Evolutionary conservation across 2,888 invertebrate species (phyloP).

Genomic region (Neria commutata): DNA sequence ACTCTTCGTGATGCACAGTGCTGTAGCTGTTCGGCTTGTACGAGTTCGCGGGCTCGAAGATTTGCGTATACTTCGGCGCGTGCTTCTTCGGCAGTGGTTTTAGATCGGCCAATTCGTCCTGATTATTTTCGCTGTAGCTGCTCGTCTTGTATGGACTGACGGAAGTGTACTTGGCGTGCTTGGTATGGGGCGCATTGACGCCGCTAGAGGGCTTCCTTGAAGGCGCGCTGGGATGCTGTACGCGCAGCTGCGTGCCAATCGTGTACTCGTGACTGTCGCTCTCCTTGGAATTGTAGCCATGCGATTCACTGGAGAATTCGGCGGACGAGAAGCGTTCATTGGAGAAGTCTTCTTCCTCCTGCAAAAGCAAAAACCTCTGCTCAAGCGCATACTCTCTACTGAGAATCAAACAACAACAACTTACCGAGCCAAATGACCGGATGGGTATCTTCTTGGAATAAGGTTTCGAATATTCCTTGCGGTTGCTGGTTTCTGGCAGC

Average conservation of each 20-base stretch:
- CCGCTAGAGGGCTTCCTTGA: slow-evolving; percentile 45
- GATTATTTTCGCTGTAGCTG: slow-evolving; percentile 14
- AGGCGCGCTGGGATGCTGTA: slow-evolving; percentile 51
- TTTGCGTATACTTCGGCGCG: neutral
- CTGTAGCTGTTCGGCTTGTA: too few relatives aligned
- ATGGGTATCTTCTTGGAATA: slow-evolving; percentile 44
- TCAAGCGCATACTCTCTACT: neutral
- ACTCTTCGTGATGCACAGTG: too few relatives aligned
- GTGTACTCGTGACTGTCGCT: slow-evolving; percentile 55
- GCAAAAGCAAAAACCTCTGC: neutral
- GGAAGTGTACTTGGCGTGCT: slow-evolving; percentile 41
- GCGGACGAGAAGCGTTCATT: slow-evolving; percentile 45
- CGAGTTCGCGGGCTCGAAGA: neutral
- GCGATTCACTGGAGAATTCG: slow-evolving; percentile 48
- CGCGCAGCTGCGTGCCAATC: slow-evolving; percentile 56
- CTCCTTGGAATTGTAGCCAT: slow-evolving; percentile 30
- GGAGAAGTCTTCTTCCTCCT: slow-evolving; percentile 55
- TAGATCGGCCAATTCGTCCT: slow-evolving; percentile 30
- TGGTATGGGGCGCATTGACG: slow-evolving; percentile 34
- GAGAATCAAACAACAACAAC: slow-evolving; percentile 19
- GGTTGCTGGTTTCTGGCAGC: slow-evolving; percentile 48
- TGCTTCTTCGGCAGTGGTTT: slow-evolving; percentile 39
- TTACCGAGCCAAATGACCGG: slow-evolving; percentile 46
- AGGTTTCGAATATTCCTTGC: slow-evolving; percentile 33
- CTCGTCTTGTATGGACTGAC: slow-evolving; percentile 35